Evolutionary conservation across 2,797 vertebrate genomes (phyloP).

Genomic region (Galagoides demidoff): DNA sequence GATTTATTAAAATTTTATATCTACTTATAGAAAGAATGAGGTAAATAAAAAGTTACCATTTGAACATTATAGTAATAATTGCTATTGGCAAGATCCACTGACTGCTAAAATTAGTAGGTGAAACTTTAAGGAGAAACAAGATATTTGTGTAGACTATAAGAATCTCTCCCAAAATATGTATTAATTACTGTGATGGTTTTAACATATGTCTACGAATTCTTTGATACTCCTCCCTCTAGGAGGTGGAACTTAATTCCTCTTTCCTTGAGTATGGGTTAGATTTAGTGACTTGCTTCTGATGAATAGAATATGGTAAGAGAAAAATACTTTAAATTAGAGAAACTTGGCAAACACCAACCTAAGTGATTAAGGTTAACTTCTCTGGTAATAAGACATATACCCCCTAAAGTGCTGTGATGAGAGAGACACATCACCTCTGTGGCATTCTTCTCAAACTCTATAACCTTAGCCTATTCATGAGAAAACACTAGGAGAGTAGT

Average conservation of each 20-base stretch:
- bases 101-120: conserved; percentile 27
- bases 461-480: conserved; percentile 3
- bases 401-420: background rate
- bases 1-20: conserved; percentile 22
- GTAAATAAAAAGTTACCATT: background rate
- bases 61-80: conserved; percentile 4
- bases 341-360: background rate
- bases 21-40: conserved; percentile 49
- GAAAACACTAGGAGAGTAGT: background rate
- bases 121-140: conserved; percentile 46
- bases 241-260: conserved; percentile 32
- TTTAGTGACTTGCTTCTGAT: conserved; percentile 33
- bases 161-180: background rate
- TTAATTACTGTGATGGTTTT: conserved; percentile 44
- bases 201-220: conserved; percentile 41
- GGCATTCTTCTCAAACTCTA: background rate
- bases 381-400: background rate
- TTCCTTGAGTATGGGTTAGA: background rate
- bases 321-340: conserved; percentile 5
- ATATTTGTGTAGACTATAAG: conserved; percentile 24
- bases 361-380: background rate
- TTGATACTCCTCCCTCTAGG: background rate
- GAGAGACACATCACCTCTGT: background rate
- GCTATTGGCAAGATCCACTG: background rate
- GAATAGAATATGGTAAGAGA: background rate